phyloP scores from a whole-genome alignment of 2,113 vertebrate species.

The Neogobius melanostomus region DNA sequence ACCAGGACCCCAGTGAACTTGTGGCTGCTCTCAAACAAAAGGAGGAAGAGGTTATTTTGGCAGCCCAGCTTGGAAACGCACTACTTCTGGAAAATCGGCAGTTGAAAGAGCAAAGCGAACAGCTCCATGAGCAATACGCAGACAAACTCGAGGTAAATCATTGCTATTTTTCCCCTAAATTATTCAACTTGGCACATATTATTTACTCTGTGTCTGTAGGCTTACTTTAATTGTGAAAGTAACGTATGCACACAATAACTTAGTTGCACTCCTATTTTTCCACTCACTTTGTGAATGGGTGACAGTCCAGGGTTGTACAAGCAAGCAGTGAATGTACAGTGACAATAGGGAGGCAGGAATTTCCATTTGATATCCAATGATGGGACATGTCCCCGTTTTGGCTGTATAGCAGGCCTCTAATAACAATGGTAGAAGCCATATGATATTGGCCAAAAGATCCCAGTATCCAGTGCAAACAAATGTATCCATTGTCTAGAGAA shows the following conservation, averaged over 20 bases:
- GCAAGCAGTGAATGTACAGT: too few relatives aligned
- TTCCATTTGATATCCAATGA: too few relatives aligned
- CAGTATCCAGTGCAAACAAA: neutral
- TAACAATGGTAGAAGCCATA: too few relatives aligned
- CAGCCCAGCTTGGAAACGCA: constrained; percentile 80
- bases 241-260: too few relatives aligned
- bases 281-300: neutral
- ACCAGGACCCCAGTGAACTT: constrained; percentile 71
- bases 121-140: constrained; percentile 68
- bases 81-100: constrained; percentile 79
- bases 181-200: too few relatives aligned
- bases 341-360: too few relatives aligned
- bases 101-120: constrained; percentile 69
- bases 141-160: constrained; percentile 73
- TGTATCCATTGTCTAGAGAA: neutral
- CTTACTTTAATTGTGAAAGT: too few relatives aligned
- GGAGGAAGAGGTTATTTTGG: constrained; percentile 80
- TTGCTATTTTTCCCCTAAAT: neutral
- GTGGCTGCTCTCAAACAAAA: constrained; percentile 75
- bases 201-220: too few relatives aligned
- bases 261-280: neutral
- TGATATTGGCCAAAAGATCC: neutral
- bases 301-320: neutral
- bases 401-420: too few relatives aligned
- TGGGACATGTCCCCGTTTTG: too few relatives aligned